These are phyloP conservation scores for Rhabdomys dilectus DNA, from an alignment of 2,113 vertebrate genomes.

Conservation along the genomic window DNA sequence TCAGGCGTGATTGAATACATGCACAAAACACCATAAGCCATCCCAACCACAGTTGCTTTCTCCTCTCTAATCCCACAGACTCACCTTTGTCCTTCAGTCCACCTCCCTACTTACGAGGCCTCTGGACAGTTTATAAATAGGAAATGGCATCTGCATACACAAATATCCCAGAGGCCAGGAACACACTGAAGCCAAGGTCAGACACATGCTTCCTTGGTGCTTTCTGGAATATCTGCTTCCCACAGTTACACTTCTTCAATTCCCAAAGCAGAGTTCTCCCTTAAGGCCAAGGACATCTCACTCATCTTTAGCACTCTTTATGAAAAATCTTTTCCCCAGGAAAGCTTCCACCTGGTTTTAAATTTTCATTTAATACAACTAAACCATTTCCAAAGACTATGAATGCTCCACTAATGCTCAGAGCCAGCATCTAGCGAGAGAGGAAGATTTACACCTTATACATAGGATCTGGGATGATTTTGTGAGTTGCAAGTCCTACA, in stretches of 20 bases:
- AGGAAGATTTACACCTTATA: background rate
- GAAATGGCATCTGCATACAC: constrained; percentile 28
- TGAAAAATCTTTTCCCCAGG: background rate
- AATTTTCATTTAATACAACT: background rate
- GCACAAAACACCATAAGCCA: background rate
- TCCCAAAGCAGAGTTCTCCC: constrained; percentile 7
- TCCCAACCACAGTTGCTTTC: background rate
- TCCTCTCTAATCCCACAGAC: background rate
- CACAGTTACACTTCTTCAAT: background rate
- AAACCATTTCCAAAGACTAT: background rate
- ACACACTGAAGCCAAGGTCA: constrained; percentile 65
- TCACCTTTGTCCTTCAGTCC: background rate
- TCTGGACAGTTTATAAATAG: constrained; percentile 61
- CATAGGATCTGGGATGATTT: background rate
- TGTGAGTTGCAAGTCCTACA: background rate
- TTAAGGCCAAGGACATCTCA: constrained; percentile 14
- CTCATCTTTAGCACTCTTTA: background rate
- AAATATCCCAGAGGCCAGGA: constrained; percentile 48
- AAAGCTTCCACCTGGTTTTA: background rate
- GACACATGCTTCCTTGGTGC: background rate
- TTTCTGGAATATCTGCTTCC: constrained; percentile 41
- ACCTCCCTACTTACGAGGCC: background rate
- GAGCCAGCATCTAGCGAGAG: background rate
- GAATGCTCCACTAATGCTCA: background rate
- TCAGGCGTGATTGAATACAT: background rate